Percentiles rank a stretch among this genome's conserved stretches.
These are phyloP conservation scores for Helicoverpa zea DNA, from an alignment of 1,140 invertebrate genomes.

Conservation along the genomic window DNA sequence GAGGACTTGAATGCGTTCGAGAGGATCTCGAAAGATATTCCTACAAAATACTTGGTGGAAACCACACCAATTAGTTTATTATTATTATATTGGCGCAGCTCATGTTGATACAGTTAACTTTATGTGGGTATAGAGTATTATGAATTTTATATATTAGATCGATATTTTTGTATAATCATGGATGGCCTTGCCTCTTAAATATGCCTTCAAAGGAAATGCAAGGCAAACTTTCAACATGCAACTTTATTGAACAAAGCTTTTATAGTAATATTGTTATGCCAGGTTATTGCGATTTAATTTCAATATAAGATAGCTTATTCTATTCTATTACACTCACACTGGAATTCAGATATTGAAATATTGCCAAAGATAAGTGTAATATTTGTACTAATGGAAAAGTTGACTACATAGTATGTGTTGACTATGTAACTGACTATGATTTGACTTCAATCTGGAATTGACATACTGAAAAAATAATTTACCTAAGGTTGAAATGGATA, in stretches of 20 bases:
- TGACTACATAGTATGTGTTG: too few relatives aligned
- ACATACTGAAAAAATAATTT: not conserved
- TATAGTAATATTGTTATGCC: not conserved
- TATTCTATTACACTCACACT: not conserved
- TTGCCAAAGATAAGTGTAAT: too few relatives aligned
- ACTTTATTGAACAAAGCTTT: too few relatives aligned
- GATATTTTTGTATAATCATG: too few relatives aligned
- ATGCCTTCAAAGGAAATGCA: too few relatives aligned
- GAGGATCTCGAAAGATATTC: conserved; percentile 79
- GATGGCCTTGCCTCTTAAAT: too few relatives aligned
- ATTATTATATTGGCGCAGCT: not conserved
- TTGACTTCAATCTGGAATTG: conserved; percentile 11
- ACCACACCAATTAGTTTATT: conserved; percentile 77
- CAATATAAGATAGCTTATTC: not conserved
- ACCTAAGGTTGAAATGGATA: not conserved
- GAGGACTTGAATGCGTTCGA: conserved; percentile 69
- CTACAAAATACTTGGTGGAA: conserved; percentile 80
- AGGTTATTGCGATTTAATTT: not conserved
- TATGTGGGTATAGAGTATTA: conserved; percentile 10
- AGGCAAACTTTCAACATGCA: too few relatives aligned
- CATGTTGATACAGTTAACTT: not conserved
- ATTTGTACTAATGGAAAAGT: too few relatives aligned
- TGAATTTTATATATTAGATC: not conserved
- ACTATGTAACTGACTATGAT: not conserved
- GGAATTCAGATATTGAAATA: not conserved